Evolutionary conservation across 2,888 invertebrate genomes (phyloP).

Genomic region (Hirtodrosophila histrioides): DNA sequence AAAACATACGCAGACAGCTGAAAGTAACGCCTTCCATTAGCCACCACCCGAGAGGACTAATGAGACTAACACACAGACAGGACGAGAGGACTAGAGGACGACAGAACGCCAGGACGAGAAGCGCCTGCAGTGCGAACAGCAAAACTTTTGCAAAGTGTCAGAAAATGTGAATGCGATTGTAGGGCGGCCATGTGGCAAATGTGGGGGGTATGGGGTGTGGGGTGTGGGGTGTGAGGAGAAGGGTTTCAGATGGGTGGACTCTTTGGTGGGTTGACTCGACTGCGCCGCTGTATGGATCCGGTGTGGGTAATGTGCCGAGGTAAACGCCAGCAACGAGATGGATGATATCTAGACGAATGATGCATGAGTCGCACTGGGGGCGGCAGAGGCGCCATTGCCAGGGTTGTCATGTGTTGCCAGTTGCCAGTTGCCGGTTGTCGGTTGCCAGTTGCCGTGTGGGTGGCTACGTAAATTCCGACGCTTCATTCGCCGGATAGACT

Average conservation of each 20-base stretch:
- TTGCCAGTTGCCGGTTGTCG: slow-evolving; percentile 14
- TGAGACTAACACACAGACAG: slow-evolving; percentile 64
- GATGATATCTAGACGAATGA: slow-evolving; percentile 82
- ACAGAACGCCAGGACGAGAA: slow-evolving; percentile 29
- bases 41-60: slow-evolving; percentile 67
- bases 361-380: slow-evolving; percentile 80
- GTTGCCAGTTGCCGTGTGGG: slow-evolving; percentile 14
- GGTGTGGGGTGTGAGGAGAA: neutral
- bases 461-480: slow-evolving; percentile 68
- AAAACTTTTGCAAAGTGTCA: slow-evolving; percentile 80
- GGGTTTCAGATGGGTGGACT: slow-evolving; percentile 5
- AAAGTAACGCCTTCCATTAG: slow-evolving; percentile 67
- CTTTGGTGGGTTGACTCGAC: neutral
- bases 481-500: slow-evolving; percentile 75
- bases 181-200: slow-evolving; percentile 17
- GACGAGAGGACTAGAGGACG: neutral
- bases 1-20: slow-evolving; percentile 62
- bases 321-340: slow-evolving; percentile 77
- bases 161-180: slow-evolving; percentile 80
- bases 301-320: slow-evolving; percentile 75
- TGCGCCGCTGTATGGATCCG: slow-evolving; percentile 24
- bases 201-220: neutral
- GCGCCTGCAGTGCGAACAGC: slow-evolving; percentile 79
- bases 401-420: slow-evolving; percentile 46
- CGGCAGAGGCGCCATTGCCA: slow-evolving; percentile 36